These are phyloP conservation scores for Columba guinea DNA, from an alignment of 2,797 vertebrate genomes.

Conservation along the genomic window DNA sequence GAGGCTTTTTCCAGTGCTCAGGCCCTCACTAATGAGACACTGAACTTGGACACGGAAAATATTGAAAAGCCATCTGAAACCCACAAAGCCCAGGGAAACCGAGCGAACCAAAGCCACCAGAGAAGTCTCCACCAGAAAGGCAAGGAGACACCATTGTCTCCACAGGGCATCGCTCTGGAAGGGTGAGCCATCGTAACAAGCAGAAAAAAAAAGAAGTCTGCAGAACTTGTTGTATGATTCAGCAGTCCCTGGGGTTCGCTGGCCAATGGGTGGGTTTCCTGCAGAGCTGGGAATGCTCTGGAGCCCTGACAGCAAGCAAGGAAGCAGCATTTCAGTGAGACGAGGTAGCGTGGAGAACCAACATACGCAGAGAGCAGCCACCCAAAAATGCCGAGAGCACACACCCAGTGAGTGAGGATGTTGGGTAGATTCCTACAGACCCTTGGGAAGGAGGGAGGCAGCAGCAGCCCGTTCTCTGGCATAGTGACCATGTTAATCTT, in stretches of 20 bases:
- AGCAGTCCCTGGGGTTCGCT: neutral
- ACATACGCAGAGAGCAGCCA: neutral
- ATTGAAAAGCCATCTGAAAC: neutral
- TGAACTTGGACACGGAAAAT: neutral
- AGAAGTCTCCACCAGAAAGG: neutral
- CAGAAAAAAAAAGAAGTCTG: neutral
- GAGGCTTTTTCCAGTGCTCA: neutral
- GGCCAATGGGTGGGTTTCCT: neutral
- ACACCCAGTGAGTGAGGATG: neutral
- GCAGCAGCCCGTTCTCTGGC: neutral
- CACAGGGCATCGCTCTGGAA: neutral
- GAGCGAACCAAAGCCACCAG: neutral
- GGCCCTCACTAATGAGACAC: neutral
- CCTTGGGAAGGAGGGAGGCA: neutral
- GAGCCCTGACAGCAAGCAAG: neutral
- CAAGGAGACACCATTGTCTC: neutral
- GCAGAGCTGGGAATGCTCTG: neutral
- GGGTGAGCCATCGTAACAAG: neutral
- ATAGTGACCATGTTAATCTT: fast-evolving
- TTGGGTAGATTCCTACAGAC: neutral
- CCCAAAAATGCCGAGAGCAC: neutral
- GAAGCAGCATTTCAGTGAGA: neutral
- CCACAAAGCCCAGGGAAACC: neutral
- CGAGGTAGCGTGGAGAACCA: neutral
- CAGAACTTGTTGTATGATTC: neutral